These are phyloP conservation scores for Nasonia oneida DNA, from an alignment of 2,888 invertebrate genomes.

Conservation along the genomic window DNA sequence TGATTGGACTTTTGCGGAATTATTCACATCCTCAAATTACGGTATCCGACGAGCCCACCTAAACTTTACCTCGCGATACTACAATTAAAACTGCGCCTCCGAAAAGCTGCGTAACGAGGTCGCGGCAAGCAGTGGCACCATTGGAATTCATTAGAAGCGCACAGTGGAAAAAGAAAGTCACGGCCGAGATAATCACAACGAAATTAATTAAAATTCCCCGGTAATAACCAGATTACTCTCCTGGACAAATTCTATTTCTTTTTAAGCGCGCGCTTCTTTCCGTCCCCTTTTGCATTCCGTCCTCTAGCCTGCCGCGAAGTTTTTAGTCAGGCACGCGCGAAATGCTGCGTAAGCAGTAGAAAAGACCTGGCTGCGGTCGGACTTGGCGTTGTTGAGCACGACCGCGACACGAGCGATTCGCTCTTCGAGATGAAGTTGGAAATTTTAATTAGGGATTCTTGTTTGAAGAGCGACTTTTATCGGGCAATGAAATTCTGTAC, in stretches of 20 bases:
- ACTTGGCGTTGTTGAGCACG: background rate
- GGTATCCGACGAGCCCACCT: too few species aligned
- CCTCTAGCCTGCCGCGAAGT: background rate
- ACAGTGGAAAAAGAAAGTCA: constrained; percentile 20
- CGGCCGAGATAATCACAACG: constrained; percentile 33
- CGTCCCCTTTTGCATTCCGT: background rate
- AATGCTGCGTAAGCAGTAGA: constrained; percentile 23
- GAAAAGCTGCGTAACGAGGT: constrained; percentile 4
- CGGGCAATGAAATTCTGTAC: too few species aligned
- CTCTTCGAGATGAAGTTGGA: background rate
- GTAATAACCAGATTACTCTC: constrained; percentile 52
- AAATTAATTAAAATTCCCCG: constrained; percentile 58
- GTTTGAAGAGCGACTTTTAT: too few species aligned
- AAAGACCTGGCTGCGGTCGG: constrained; percentile 13
- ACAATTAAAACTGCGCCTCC: constrained; percentile 8
- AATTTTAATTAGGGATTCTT: background rate
- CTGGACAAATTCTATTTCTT: constrained; percentile 40
- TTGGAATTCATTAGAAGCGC: constrained; percentile 48
- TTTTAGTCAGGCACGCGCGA: background rate
- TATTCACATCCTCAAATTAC: background rate
- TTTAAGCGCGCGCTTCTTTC: background rate
- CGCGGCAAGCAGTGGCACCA: constrained; percentile 24
- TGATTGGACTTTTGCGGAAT: too few species aligned
- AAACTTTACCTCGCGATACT: background rate
- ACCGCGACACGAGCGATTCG: background rate